These are phyloP conservation scores for Myiagra hebetior DNA, from an alignment of 2,113 vertebrate genomes.

Conservation along the genomic window DNA sequence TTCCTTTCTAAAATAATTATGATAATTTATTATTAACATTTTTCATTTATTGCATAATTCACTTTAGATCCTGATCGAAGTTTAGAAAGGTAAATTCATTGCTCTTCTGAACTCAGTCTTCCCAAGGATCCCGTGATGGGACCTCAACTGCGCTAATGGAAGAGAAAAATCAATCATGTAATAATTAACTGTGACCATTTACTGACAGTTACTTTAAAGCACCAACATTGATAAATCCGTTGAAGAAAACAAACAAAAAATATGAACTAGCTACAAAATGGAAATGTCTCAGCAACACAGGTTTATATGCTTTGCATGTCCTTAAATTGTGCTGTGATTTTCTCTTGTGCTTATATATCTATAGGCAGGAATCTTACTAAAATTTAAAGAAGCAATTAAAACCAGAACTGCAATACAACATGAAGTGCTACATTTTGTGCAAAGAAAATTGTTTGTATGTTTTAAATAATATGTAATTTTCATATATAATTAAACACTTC, in stretches of 20 bases:
- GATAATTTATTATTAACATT: not conserved
- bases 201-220: not conserved
- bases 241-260: not conserved
- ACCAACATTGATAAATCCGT: not conserved
- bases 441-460: not conserved
- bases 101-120: not conserved
- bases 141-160: not conserved
- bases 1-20: not conserved
- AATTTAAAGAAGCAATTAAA: not conserved
- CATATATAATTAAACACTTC: slow-evolving; percentile 18
- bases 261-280: not conserved
- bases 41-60: not conserved
- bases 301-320: not conserved
- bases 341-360: not conserved
- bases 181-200: not conserved
- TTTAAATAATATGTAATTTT: not conserved
- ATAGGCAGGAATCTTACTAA: not conserved
- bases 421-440: not conserved
- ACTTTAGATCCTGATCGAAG: not conserved
- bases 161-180: not conserved
- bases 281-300: not conserved
- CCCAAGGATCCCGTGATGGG: not conserved
- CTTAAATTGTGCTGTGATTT: not conserved
- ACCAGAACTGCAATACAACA: not conserved
- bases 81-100: not conserved